phyloP scores from a whole-genome alignment of 2,797 vertebrate species.

The Aldrovandia affinis region DNA sequence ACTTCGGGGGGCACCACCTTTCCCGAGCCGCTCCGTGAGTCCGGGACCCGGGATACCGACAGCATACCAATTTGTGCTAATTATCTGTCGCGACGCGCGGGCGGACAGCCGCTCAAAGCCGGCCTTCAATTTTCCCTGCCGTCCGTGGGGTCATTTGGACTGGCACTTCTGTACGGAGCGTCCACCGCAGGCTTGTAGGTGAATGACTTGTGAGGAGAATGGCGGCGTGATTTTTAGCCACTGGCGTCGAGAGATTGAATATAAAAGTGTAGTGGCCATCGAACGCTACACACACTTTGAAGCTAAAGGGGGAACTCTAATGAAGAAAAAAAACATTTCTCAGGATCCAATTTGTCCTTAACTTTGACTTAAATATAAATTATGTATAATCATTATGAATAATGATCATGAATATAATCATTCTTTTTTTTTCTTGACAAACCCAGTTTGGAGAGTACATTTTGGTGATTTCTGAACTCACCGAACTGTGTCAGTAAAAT shows the following conservation, averaged over 20 bases:
- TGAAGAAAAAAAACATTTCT: background rate
- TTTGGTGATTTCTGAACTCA: too few relatives aligned
- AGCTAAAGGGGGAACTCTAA: background rate
- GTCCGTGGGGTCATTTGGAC: background rate
- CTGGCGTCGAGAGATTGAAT: background rate
- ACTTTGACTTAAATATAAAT: background rate
- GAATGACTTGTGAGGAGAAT: background rate
- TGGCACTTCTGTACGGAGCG: background rate
- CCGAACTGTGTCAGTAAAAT: too few relatives aligned
- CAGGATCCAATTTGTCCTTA: background rate
- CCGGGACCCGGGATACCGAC: background rate
- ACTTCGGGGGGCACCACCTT: background rate
- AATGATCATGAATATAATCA: too few relatives aligned
- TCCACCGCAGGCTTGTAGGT: background rate
- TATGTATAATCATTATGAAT: too few relatives aligned
- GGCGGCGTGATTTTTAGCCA: background rate
- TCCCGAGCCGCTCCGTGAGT: background rate
- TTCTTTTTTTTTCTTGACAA: too few relatives aligned
- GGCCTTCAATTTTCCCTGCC: slow-evolving; percentile 22
- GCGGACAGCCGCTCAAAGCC: slow-evolving; percentile 18
- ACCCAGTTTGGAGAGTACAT: too few relatives aligned
- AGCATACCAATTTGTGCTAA: slow-evolving; percentile 35
- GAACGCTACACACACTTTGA: background rate
- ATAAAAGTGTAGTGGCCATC: background rate
- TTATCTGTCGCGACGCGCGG: slow-evolving; percentile 44